Conservation (phyloP, 2,113 vertebrate species). For the Anarhynchus alexandrinus region DNA sequence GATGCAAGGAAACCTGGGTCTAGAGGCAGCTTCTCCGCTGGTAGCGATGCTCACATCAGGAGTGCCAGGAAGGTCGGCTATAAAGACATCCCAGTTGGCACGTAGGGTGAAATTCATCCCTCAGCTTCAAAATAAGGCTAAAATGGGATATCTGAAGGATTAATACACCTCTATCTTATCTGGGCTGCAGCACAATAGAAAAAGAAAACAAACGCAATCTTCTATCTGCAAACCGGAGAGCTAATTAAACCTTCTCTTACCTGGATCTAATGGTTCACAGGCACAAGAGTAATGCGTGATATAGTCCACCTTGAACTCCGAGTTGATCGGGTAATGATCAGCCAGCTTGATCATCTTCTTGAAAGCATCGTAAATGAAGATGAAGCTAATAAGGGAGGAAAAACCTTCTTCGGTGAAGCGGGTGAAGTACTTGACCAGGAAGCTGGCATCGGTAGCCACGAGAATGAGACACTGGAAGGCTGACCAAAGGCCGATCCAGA, state of each 20-base stretch:
- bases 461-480: conserved; percentile 90
- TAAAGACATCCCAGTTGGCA: not conserved
- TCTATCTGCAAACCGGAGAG: not conserved
- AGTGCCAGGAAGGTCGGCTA: not conserved
- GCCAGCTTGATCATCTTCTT: conserved; percentile 98
- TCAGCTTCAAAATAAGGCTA: not conserved
- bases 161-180: not conserved
- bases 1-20: not conserved
- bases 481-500: conserved; percentile 98
- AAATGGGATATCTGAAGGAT: not conserved
- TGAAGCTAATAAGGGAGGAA: conserved; percentile 97
- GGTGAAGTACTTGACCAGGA: conserved; percentile 96
- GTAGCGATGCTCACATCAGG: not conserved
- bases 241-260: conserved; percentile 63
- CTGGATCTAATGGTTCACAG: conserved; percentile 81
- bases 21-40: not conserved
- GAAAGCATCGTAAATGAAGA: conserved; percentile 98
- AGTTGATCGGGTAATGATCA: conserved; percentile 92
- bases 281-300: conserved; percentile 87
- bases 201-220: not conserved
- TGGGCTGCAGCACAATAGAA: not conserved
- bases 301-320: conserved; percentile 80
- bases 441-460: conserved; percentile 95
- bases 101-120: not conserved
- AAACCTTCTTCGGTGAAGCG: conserved; percentile 98